These are phyloP conservation scores for Caenorhabditis uteleia DNA, from an alignment of 2,888 invertebrate species.

Conservation along the genomic window DNA sequence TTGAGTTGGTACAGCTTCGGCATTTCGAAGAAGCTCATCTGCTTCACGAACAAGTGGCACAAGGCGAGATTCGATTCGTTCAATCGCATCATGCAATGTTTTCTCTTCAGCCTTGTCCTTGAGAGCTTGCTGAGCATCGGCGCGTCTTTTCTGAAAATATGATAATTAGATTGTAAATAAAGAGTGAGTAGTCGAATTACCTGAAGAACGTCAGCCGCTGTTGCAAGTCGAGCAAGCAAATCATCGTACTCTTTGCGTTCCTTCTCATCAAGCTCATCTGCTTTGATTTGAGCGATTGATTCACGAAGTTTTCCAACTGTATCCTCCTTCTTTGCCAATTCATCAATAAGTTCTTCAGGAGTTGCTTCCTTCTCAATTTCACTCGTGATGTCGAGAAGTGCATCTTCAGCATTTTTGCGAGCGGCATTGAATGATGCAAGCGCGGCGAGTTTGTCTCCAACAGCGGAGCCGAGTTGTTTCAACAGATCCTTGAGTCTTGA, in stretches of 20 bases:
- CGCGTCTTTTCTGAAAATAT: slow-evolving; percentile 33
- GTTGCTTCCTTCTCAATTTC: neutral
- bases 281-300: slow-evolving; percentile 19
- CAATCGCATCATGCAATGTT: slow-evolving; percentile 36
- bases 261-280: slow-evolving; percentile 35
- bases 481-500: slow-evolving; percentile 40
- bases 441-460: slow-evolving; percentile 49
- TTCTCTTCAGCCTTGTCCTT: slow-evolving; percentile 41
- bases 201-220: slow-evolving; percentile 39
- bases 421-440: slow-evolving; percentile 47
- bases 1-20: slow-evolving; percentile 43
- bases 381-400: slow-evolving; percentile 9
- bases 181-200: slow-evolving; percentile 7
- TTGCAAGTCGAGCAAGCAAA: slow-evolving; percentile 38
- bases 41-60: slow-evolving; percentile 38
- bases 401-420: slow-evolving; percentile 43
- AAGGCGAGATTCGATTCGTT: slow-evolving; percentile 28
- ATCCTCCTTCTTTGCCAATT: slow-evolving; percentile 25
- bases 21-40: slow-evolving; percentile 29
- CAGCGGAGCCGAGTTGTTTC: slow-evolving; percentile 32
- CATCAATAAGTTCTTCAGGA: slow-evolving; percentile 27
- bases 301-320: slow-evolving; percentile 23
- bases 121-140: slow-evolving; percentile 35
- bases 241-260: slow-evolving; percentile 36
- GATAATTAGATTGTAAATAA: neutral